Conservation (phyloP, 2,888 invertebrate species). For the Pediacus dermestoides region DNA sequence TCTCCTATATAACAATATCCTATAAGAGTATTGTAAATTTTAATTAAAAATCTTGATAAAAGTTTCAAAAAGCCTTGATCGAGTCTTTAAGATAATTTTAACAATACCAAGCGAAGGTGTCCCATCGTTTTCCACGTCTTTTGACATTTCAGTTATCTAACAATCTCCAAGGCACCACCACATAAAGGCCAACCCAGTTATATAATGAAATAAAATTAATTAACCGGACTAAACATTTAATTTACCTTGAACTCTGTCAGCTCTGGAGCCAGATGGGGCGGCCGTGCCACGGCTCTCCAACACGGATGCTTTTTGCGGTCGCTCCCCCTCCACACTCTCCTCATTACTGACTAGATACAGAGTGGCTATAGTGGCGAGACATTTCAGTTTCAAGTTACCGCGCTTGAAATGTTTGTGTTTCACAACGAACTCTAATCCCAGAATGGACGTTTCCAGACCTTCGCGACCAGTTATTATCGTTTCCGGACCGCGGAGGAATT, state of each 20-base stretch:
- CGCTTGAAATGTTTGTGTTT: constrained; percentile 76
- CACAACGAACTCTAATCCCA: constrained; percentile 78
- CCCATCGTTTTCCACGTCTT: no score
- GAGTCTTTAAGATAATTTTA: no score
- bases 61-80: no score
- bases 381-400: constrained; percentile 85
- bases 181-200: constrained; percentile 5
- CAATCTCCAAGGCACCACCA: constrained; percentile 2
- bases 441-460: constrained; percentile 72
- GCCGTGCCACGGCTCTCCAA: constrained; percentile 73
- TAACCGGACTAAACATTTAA: no score
- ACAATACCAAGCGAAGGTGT: no score
- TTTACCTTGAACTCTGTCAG: constrained; percentile 72
- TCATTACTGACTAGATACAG: constrained; percentile 86
- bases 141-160: no score
- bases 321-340: constrained; percentile 78
- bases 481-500: constrained; percentile 52
- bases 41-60: no score
- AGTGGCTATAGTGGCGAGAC: constrained; percentile 81
- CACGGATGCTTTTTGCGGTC: constrained; percentile 69
- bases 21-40: no score
- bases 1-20: no score
- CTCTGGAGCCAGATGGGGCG: constrained; percentile 59
- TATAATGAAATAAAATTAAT: constrained; percentile 12
- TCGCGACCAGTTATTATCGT: constrained; percentile 56